A percentile compares a stretch with the other conserved stretches of the same genome.
These are phyloP conservation scores for Sebastes ruberrimus DNA, from an alignment of 2,797 vertebrate species.

Conservation along the genomic window DNA sequence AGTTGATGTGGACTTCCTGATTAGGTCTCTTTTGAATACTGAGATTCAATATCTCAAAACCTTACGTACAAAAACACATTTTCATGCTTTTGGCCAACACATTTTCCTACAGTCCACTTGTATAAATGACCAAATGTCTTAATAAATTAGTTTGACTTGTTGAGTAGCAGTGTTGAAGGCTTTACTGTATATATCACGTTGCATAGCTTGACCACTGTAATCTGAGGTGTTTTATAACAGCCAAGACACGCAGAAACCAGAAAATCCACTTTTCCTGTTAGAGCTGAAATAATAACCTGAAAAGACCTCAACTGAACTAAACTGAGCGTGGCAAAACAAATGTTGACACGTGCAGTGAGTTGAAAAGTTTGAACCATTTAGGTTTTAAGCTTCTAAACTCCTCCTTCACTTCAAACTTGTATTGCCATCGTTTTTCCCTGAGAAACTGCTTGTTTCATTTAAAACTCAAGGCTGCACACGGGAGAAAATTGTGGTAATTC, in stretches of 20 bases:
- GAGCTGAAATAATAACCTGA: not conserved
- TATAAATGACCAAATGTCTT: constrained; percentile 7
- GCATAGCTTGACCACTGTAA: constrained; percentile 37
- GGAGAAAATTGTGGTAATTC: not conserved
- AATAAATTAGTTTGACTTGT: not conserved
- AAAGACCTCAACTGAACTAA: constrained; percentile 4
- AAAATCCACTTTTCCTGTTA: constrained; percentile 29
- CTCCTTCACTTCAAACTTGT: not conserved
- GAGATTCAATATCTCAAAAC: not conserved
- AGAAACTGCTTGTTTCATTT: not conserved
- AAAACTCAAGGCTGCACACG: not conserved
- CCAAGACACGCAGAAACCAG: constrained; percentile 33
- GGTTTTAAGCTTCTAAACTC: not conserved
- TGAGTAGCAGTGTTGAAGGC: not conserved
- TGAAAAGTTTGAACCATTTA: not conserved
- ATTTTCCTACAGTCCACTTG: not conserved
- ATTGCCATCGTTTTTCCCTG: not conserved
- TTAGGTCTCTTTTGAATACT: constrained; percentile 13
- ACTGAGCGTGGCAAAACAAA: not conserved
- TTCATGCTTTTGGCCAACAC: not conserved
- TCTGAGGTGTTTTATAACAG: constrained; percentile 34
- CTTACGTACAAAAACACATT: not conserved
- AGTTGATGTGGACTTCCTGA: constrained; percentile 9
- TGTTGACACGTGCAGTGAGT: not conserved
- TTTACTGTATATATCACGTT: not conserved